These are phyloP conservation scores for Callospermophilus lateralis DNA, from an alignment of 2,113 vertebrate genomes.

Conservation along the genomic window DNA sequence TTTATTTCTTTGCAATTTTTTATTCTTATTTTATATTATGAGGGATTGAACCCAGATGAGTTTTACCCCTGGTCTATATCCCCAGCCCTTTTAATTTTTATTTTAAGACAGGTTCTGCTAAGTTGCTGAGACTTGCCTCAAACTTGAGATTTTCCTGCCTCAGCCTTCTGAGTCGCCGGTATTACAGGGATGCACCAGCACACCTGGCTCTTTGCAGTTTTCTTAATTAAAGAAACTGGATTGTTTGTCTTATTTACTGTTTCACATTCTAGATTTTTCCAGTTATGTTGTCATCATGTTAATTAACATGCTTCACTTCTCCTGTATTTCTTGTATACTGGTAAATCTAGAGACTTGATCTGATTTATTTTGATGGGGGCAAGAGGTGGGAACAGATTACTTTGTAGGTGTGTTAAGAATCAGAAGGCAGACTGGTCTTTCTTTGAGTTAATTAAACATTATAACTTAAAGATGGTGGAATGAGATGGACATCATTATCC, in stretches of 20 bases:
- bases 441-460: slow-evolving; percentile 42
- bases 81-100: not conserved
- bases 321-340: not conserved
- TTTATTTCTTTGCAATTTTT: slow-evolving; percentile 37
- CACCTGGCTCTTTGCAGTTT: not conserved
- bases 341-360: slow-evolving; percentile 2
- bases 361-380: not conserved
- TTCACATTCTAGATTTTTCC: slow-evolving; percentile 58
- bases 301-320: not conserved
- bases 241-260: not conserved
- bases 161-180: not conserved
- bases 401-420: not conserved
- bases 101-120: not conserved
- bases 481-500: no score
- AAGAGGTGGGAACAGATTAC: not conserved
- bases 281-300: not conserved
- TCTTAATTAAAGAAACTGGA: slow-evolving; percentile 15
- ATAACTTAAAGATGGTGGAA: not conserved
- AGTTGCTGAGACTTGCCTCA: not conserved
- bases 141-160: not conserved
- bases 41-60: not conserved
- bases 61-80: not conserved
- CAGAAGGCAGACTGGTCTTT: slow-evolving; percentile 7
- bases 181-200: not conserved
- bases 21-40: not conserved